Evolutionary conservation across 2,113 vertebrate species (phyloP), one percentile per base, ranked within the genome.

Genomic region (Leptocoma aspasia): DNA sequence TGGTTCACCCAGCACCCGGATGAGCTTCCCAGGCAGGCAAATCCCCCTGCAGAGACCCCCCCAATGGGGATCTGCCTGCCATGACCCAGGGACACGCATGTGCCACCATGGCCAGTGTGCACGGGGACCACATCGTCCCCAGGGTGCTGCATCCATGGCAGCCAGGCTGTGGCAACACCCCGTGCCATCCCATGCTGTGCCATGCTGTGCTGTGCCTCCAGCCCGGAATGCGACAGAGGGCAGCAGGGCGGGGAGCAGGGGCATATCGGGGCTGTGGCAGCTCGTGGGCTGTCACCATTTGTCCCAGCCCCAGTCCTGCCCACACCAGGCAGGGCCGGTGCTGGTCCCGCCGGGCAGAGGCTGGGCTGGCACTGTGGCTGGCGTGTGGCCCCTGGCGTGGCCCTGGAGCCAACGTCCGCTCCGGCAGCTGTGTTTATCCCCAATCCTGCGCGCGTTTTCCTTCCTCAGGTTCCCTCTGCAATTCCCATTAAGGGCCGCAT

Each of bases 31-130:
- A 0, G 47, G 52, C 60, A 7, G 14, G 42, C 10, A 5, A 6
- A 6, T 15, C 15, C 37, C 50, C 49, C 0, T 0, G 6, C 19
- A 21, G 61, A 42, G 50, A 85, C 10, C 28, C 13, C 11, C 10
- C 1, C 2, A 2, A 1, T 0, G 1, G n/a, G 45, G 30, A 19
- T 39, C 45, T 15, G 33, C 60, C 45, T 1, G 0, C 26, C 33
- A 1, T 9, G 26, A 27, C 22, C 27, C n/a, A 7, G n/a, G 45
- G 20, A 45, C 60, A 26, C 3, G 0, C 0, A 0, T 7, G 44
- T 64, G 60, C 33, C 84, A 24, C 49, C 3, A 0, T 0, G 2
- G 42, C 45, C 47, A 8, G 22, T 0, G 4, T 13, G 66, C 20
- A 5, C 0, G 2, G 59, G 68, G 31, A n/a, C 35, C 0, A 0